These are phyloP conservation scores for Deilephila porcellus DNA, from an alignment of 2,888 invertebrate species.

Conservation along the genomic window DNA sequence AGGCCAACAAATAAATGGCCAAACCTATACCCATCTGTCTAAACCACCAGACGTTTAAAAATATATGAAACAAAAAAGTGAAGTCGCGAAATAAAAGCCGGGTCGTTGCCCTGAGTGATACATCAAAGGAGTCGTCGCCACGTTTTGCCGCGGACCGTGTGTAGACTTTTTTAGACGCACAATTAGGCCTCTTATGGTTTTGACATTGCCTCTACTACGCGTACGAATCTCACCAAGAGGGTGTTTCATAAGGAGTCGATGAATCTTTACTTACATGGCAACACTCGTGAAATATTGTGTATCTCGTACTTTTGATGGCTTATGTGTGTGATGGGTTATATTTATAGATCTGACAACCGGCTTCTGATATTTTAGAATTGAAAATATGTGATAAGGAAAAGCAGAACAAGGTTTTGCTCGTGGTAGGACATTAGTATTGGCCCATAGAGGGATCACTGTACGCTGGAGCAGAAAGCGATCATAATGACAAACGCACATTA, in stretches of 20 bases:
- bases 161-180: conserved; percentile 68
- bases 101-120: conserved; percentile 52
- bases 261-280: too few species aligned
- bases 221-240: conserved; percentile 15
- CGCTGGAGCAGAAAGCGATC: too few species aligned
- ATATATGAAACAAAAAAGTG: conserved; percentile 26
- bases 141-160: conserved; percentile 52
- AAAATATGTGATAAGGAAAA: too few species aligned
- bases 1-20: background rate
- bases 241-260: background rate
- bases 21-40: background rate
- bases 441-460: too few species aligned
- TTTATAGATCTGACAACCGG: too few species aligned
- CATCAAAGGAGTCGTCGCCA: conserved; percentile 58
- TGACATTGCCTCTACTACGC: conserved; percentile 62
- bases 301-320: too few species aligned
- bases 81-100: conserved; percentile 40
- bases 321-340: too few species aligned
- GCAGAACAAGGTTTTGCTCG: too few species aligned
- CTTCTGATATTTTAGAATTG: too few species aligned
- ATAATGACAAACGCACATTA: too few species aligned
- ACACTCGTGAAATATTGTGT: too few species aligned
- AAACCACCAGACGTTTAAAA: conserved; percentile 12
- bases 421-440: too few species aligned
- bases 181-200: conserved; percentile 72